Base-by-base conservation (phyloP, 92 coral and sea anemone species). In the Porites divaricata region DNA sequence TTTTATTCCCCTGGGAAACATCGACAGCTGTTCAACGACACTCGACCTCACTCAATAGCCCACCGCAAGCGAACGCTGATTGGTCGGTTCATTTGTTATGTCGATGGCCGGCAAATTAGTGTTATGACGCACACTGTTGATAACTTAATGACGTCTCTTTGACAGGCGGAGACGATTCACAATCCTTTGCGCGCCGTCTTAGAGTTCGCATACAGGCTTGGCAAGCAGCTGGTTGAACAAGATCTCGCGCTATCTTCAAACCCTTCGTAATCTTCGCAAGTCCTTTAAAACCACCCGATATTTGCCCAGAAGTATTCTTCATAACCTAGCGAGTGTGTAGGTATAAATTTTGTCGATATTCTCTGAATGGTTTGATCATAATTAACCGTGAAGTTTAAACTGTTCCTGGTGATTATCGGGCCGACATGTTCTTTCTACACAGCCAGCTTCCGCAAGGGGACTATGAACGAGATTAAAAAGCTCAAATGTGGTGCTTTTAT, bases 21-120 rank as follows among this genome's bases (percentile, higher is more conserved):
- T 21, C 26, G 75, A 75, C 92, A 89, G 92, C 89, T 89, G 92
- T 74, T 89, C 79, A 58, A 70, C 75, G 81, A 73, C 82, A 89
- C 86, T 86, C 89, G 89, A 89, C 77, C 92, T 71, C 86, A 62
- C 70, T 82, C 86, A 82, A 72, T 57, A 72, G 72, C 86, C 50
- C 79, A 72, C 59, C 70, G 53, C 69, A 71, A 17, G 17, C 26
- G 19, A 2, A 11, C 15, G 50, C 49, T 50, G 86, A 82, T 72
- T 82, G 86, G 86, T 59, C 53, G 22, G 57, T 72, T 21, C 48
- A 1, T 62, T 73, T 52, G 79, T 82, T 73, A 50, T 82, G 79
- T 63, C 79, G 86, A 82, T 82, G 58, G 49, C 78, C 72, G 86
- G 79, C 45, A 82, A 82, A 82, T 82, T 82, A 63, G 79, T 82